These are phyloP conservation scores for Conomelus anceps DNA, from an alignment of 2,888 invertebrate species.

Conservation along the genomic window DNA sequence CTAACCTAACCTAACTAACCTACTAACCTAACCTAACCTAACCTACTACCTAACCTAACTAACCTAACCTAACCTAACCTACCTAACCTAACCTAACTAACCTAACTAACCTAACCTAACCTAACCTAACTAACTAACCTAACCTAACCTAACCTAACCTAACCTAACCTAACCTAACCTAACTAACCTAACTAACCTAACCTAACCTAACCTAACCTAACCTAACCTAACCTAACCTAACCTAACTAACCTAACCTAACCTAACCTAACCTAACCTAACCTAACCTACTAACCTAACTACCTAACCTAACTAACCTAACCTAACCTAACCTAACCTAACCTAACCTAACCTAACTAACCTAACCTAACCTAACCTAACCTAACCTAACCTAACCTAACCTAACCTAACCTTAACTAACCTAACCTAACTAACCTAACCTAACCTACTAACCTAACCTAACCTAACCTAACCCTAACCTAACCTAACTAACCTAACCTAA, in stretches of 20 bases:
- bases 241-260: conserved; percentile 25
- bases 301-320: conserved; percentile 7
- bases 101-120: no score
- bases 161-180: no score
- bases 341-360: neutral
- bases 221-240: no score
- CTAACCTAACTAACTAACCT: conserved; percentile 8
- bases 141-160: conserved; percentile 19
- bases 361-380: conserved; percentile 19
- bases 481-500: neutral
- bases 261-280: conserved; percentile 11
- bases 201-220: conserved; percentile 4
- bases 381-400: neutral
- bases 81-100: conserved; percentile 12
- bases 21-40: no score
- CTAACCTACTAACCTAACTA: neutral
- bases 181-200: neutral
- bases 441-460: no score
- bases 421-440: no score
- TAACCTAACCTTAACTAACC: no score
- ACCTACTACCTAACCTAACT: conserved; percentile 10
- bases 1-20: no score
- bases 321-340: conserved; percentile 7
- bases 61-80: no score
- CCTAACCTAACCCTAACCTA: no score